A percentile compares a stretch with the other conserved stretches of the same genome.
Evolutionary conservation across 2,113 vertebrate genomes (phyloP).

Genomic region (Mirounga angustirostris): DNA sequence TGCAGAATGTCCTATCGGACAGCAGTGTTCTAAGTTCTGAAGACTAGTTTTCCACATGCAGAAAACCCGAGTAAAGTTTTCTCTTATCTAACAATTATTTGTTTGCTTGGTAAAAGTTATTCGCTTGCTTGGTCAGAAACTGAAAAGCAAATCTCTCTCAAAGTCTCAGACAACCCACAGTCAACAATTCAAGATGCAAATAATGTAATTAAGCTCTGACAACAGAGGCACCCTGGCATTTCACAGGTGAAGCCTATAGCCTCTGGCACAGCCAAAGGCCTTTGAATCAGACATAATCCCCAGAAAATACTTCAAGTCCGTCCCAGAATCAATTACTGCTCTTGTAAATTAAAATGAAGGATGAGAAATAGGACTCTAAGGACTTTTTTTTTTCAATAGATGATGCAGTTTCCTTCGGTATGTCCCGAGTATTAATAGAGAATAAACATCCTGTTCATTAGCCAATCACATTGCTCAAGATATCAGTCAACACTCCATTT

Average conservation of each 20-base stretch:
- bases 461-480: slow-evolving; percentile 38
- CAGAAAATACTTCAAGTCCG: slow-evolving; percentile 54
- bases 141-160: slow-evolving; percentile 1
- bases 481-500: slow-evolving; percentile 42
- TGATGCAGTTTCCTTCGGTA: slow-evolving; percentile 20
- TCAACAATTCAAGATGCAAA: slow-evolving; percentile 48
- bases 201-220: slow-evolving; percentile 22
- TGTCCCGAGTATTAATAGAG: neutral
- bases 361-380: neutral
- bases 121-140: slow-evolving; percentile 20
- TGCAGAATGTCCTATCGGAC: neutral
- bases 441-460: slow-evolving; percentile 56
- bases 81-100: neutral
- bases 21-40: neutral
- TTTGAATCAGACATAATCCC: slow-evolving; percentile 52
- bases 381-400: neutral
- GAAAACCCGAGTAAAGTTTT: neutral
- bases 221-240: neutral
- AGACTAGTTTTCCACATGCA: neutral
- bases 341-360: slow-evolving; percentile 67
- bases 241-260: neutral
- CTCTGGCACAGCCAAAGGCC: slow-evolving; percentile 28
- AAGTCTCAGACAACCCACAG: neutral
- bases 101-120: neutral
- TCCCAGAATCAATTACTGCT: slow-evolving; percentile 13